Evolutionary conservation across 2,888 invertebrate genomes (phyloP).

Genomic region (Leucophenga maculata): DNA sequence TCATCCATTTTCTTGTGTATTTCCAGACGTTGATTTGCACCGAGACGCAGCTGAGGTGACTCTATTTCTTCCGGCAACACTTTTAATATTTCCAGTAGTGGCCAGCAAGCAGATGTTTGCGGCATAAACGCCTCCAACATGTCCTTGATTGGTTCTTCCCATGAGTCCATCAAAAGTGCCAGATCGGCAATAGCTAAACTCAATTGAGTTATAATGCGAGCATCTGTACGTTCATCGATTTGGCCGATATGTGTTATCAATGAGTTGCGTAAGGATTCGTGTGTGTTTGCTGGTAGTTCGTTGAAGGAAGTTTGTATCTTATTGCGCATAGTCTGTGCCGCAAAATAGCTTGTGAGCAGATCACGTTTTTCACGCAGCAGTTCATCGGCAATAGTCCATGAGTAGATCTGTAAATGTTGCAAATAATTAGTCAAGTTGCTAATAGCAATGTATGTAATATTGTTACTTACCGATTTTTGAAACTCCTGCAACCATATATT

Average conservation of each 20-base stretch:
- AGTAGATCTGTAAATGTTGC: conserved; percentile 82
- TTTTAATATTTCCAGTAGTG: conserved; percentile 91
- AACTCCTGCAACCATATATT: conserved; percentile 94
- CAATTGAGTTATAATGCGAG: conserved; percentile 91
- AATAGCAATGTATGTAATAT: not conserved
- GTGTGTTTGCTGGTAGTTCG: conserved; percentile 89
- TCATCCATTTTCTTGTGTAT: conserved; percentile 84
- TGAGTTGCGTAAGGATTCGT: conserved; percentile 90
- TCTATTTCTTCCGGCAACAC: conserved; percentile 97
- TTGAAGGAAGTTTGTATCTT: conserved; percentile 94
- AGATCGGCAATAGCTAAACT: conserved; percentile 94
- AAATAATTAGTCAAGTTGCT: not conserved
- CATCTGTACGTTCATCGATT: conserved; percentile 84
- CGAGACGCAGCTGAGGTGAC: conserved; percentile 84
- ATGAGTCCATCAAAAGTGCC: conserved; percentile 92
- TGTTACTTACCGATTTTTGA: conserved; percentile 93
- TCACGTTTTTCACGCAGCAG: conserved; percentile 90
- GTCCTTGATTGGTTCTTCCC: conserved; percentile 91
- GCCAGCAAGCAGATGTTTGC: conserved; percentile 80
- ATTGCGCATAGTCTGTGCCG: conserved; percentile 97
- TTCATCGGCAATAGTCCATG: conserved; percentile 98
- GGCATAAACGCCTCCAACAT: conserved; percentile 84
- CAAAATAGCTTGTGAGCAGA: conserved; percentile 95
- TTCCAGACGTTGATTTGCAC: conserved; percentile 91
- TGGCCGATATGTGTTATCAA: conserved; percentile 88